These are phyloP conservation scores for Pseudomugil gertrudae DNA, from an alignment of 2,797 vertebrate species.

Conservation along the genomic window DNA sequence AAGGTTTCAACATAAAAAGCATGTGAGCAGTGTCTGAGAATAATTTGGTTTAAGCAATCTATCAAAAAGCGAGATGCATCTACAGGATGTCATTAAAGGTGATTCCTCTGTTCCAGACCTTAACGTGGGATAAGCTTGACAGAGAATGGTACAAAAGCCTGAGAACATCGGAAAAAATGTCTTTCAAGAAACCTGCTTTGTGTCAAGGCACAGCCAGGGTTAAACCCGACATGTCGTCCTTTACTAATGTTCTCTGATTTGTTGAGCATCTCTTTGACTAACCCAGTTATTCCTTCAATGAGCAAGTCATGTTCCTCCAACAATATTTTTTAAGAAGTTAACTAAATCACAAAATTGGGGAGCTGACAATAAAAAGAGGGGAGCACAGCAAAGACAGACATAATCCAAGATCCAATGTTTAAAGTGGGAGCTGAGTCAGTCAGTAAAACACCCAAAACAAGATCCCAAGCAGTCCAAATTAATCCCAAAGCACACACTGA, in stretches of 20 bases:
- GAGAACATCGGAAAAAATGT: neutral
- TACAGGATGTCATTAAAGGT: neutral
- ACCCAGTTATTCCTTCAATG: neutral
- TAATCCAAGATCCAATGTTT: neutral
- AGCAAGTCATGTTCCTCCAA: neutral
- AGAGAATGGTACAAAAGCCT: neutral
- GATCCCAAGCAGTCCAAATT: constrained; percentile 3
- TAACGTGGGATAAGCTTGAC: neutral
- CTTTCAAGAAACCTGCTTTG: neutral
- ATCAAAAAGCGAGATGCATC: neutral
- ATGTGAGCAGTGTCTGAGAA: neutral
- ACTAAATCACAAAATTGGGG: neutral
- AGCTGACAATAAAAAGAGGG: neutral
- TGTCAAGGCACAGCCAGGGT: neutral
- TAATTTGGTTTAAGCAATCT: neutral
- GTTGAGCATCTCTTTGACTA: neutral
- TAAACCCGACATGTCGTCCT: neutral
- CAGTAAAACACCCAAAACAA: neutral
- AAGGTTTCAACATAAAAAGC: neutral
- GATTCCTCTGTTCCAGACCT: neutral
- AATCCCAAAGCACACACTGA: constrained; percentile 17
- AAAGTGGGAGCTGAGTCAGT: neutral
- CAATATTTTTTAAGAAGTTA: neutral
- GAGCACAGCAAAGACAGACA: neutral
- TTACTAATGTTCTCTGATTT: neutral